These are phyloP conservation scores for Myoxocephalus aenaeus DNA, from an alignment of 2,797 vertebrate genomes.

Conservation along the genomic window DNA sequence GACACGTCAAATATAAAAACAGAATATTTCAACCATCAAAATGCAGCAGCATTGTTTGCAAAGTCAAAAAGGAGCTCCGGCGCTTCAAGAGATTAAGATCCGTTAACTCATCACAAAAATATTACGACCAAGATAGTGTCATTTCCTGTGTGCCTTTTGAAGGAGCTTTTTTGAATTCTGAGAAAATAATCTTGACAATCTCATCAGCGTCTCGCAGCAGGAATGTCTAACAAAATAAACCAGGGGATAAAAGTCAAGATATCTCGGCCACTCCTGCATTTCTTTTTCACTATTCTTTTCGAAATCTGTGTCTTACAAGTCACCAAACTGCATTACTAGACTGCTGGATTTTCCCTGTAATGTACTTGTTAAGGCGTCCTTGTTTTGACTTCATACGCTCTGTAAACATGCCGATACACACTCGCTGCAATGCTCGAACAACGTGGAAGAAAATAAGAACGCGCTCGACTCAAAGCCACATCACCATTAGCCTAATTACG, in stretches of 20 bases:
- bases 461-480: slow-evolving; percentile 9
- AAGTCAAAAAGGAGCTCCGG: background rate
- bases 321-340: background rate
- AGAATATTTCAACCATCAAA: background rate
- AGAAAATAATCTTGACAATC: background rate
- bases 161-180: no score
- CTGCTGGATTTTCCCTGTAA: background rate
- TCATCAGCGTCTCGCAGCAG: background rate
- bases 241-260: background rate
- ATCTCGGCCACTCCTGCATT: background rate
- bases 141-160: background rate
- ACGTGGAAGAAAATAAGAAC: background rate
- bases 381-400: slow-evolving; percentile 3
- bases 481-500: slow-evolving; percentile 36
- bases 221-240: background rate
- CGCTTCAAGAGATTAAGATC: background rate
- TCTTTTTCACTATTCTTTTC: background rate
- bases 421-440: background rate
- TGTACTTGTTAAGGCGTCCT: background rate
- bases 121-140: background rate
- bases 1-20: background rate
- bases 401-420: background rate
- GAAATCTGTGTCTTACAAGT: background rate
- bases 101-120: background rate
- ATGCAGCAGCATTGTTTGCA: background rate